phyloP scores from a whole-genome alignment of 2,888 invertebrate genomes.

The Sinohyriopsis cumingii region DNA sequence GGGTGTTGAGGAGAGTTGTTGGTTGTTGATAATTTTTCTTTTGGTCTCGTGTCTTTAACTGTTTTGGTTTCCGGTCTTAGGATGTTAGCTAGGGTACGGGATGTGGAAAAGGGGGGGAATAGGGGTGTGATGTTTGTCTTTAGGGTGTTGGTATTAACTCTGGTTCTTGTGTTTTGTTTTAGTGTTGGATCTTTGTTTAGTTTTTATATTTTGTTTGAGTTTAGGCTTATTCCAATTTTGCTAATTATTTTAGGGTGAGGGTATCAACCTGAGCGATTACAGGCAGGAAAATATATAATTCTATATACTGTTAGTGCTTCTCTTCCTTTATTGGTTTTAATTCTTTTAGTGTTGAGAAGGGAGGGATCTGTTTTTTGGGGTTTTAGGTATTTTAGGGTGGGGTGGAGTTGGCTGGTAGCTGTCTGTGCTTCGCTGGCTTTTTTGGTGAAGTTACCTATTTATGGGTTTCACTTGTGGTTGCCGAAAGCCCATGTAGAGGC shows the following conservation, averaged over 20 bases:
- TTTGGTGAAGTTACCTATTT: slow-evolving; percentile 83
- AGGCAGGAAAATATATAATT: slow-evolving; percentile 80
- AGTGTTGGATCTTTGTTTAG: slow-evolving; percentile 76
- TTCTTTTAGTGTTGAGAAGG: slow-evolving; percentile 61
- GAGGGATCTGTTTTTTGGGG: neutral
- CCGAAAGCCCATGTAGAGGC: slow-evolving; percentile 86
- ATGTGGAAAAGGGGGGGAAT: neutral
- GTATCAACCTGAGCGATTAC: slow-evolving; percentile 80
- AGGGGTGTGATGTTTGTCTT: neutral
- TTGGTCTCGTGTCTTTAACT: too few relatives aligned
- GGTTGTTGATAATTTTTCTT: too few relatives aligned
- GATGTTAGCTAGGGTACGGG: neutral
- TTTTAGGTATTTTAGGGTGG: neutral
- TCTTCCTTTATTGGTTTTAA: slow-evolving; percentile 78
- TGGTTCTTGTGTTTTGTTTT: slow-evolving; percentile 76
- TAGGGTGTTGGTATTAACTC: neutral
- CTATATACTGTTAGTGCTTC: slow-evolving; percentile 83
- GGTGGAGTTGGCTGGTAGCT: slow-evolving; percentile 76
- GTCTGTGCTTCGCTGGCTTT: slow-evolving; percentile 77
- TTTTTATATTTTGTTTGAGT: slow-evolving; percentile 83
- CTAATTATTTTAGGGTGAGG: slow-evolving; percentile 81
- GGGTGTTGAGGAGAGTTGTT: too few relatives aligned
- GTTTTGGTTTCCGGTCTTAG: neutral
- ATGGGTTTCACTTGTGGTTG: slow-evolving; percentile 81
- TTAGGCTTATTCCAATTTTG: slow-evolving; percentile 80